These are phyloP conservation scores for Epiblema foenella DNA, from an alignment of 2,888 invertebrate species.

Conservation along the genomic window DNA sequence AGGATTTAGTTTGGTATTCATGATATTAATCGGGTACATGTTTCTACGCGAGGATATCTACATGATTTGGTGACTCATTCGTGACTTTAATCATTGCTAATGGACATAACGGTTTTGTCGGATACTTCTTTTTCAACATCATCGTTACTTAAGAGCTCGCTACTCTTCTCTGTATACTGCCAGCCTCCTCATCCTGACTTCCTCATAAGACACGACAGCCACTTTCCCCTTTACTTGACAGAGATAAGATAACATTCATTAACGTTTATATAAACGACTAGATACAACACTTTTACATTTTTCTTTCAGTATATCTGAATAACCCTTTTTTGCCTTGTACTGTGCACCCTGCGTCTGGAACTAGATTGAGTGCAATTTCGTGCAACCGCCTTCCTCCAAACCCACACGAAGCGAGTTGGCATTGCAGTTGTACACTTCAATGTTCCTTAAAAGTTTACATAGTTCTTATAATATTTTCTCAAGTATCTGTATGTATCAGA, in stretches of 20 bases:
- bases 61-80: constrained; percentile 2
- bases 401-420: constrained; percentile 23
- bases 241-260: too few relatives aligned
- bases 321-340: constrained; percentile 12
- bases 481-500: constrained; percentile 9
- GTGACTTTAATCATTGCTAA: neutral
- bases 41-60: neutral
- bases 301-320: neutral
- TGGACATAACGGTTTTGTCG: neutral
- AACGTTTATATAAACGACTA: too few relatives aligned
- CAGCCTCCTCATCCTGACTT: too few relatives aligned
- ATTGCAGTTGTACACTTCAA: constrained; percentile 25
- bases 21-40: neutral
- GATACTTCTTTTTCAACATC: neutral
- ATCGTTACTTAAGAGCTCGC: too few relatives aligned
- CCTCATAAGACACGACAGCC: too few relatives aligned
- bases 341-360: constrained; percentile 6
- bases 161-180: too few relatives aligned
- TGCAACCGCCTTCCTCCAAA: constrained; percentile 23
- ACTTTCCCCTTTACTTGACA: too few relatives aligned
- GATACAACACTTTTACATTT: too few relatives aligned
- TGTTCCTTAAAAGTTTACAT: constrained; percentile 16
- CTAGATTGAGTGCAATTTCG: constrained; percentile 36
- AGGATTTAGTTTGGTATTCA: constrained; percentile 43
- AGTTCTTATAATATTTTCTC: constrained; percentile 1